Evolutionary conservation across 2,888 invertebrate genomes (phyloP).

Genomic region (Ellobium chinense): DNA sequence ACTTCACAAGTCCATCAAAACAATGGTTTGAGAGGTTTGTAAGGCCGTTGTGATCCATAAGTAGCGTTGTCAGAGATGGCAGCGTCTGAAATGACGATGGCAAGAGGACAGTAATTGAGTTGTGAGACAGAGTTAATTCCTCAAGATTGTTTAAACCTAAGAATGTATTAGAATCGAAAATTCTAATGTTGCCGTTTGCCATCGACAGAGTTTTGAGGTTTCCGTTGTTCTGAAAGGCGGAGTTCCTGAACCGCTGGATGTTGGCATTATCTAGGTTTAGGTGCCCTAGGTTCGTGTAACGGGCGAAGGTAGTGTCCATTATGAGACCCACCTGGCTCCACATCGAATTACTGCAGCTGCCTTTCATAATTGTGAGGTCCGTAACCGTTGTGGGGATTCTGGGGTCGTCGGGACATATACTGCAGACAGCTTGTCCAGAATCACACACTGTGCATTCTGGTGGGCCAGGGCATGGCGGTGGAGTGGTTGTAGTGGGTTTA

Average conservation of each 20-base stretch:
- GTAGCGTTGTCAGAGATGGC: constrained; percentile 41
- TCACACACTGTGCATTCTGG: not conserved
- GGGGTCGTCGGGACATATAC: not conserved
- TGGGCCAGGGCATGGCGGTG: not conserved
- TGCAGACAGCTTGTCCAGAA: not conserved
- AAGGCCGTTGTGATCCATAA: not conserved
- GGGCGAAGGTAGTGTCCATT: not conserved
- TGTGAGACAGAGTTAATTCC: not conserved
- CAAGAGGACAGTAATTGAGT: not conserved
- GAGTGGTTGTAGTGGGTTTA: too few relatives aligned
- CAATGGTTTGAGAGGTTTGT: not conserved
- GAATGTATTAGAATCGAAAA: not conserved
- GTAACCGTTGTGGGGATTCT: not conserved
- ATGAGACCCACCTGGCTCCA: not conserved
- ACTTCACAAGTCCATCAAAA: not conserved
- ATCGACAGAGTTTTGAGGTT: constrained; percentile 20
- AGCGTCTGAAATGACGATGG: constrained; percentile 15
- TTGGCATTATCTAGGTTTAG: not conserved
- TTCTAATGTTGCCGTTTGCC: not conserved
- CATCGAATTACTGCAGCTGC: constrained; percentile 2
- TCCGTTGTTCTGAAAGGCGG: not conserved
- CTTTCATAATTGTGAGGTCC: not conserved
- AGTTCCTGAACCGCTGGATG: not conserved
- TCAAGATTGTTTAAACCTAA: not conserved
- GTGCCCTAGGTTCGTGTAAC: not conserved